Evolutionary conservation across 1,140 invertebrate genomes (phyloP).

Genomic region (Rhopalosiphum padi): DNA sequence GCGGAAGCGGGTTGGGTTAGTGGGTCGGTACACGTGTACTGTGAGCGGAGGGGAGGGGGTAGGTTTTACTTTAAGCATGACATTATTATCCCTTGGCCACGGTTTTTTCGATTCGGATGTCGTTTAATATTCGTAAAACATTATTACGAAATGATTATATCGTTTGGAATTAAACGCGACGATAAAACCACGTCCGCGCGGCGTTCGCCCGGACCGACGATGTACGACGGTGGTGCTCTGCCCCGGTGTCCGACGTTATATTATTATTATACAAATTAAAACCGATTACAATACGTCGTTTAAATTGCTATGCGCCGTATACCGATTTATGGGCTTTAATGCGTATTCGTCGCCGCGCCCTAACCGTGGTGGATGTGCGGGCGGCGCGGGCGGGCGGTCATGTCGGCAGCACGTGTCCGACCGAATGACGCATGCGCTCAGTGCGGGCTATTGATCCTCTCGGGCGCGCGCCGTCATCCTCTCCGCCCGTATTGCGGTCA

Average conservation of each 20-base stretch:
- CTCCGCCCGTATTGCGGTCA: constrained; percentile 49
- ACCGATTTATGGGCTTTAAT: constrained; percentile 45
- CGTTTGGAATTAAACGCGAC: background rate
- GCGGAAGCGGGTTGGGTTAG: background rate
- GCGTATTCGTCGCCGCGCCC: constrained; percentile 28
- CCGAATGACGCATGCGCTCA: constrained; percentile 55
- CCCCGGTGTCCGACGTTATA: background rate
- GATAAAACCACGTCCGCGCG: background rate
- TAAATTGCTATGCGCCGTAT: background rate
- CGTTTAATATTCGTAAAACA: constrained; percentile 19
- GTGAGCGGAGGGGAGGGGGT: background rate
- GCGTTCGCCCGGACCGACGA: background rate
- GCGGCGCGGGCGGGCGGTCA: background rate
- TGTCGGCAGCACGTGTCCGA: constrained; percentile 55
- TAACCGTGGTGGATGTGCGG: background rate
- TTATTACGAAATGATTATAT: constrained; percentile 14
- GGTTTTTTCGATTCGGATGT: background rate
- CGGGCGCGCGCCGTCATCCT: constrained; percentile 33
- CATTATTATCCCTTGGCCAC: constrained; percentile 7
- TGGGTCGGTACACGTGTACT: background rate
- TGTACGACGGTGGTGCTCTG: no score
- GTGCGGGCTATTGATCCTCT: constrained; percentile 54
- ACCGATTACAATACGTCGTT: constrained; percentile 44
- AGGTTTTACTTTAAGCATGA: constrained; percentile 19
- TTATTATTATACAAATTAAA: constrained; percentile 28